These are phyloP conservation scores for Bembecia ichneumoniformis DNA, from an alignment of 2,888 invertebrate species.

Conservation along the genomic window DNA sequence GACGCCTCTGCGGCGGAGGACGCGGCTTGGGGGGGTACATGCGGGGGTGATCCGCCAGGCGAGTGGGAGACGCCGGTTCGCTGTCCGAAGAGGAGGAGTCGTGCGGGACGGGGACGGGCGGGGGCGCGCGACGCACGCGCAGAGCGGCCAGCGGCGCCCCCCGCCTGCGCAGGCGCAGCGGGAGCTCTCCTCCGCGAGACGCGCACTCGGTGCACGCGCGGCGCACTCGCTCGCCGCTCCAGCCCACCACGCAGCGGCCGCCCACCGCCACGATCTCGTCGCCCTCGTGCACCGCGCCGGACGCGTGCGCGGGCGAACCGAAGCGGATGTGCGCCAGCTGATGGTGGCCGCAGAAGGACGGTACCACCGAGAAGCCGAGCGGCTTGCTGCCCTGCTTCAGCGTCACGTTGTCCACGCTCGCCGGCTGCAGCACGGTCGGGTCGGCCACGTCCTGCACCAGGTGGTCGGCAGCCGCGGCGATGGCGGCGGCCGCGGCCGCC, in stretches of 20 bases:
- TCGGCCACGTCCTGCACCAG: conserved; percentile 90
- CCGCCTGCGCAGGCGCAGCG: conserved; percentile 17
- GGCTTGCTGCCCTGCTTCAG: conserved; percentile 90
- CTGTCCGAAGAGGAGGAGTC: not conserved
- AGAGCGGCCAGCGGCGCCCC: conserved; percentile 12
- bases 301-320: conserved; percentile 92
- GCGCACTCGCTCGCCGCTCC: conserved; percentile 38
- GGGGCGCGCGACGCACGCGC: conserved; percentile 9
- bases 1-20: conserved; percentile 76
- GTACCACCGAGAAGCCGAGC: conserved; percentile 90
- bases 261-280: conserved; percentile 85
- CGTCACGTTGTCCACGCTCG: conserved; percentile 89
- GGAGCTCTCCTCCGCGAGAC: conserved; percentile 12
- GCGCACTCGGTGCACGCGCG: conserved; percentile 18
- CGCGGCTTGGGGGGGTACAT: conserved; percentile 84
- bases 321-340: conserved; percentile 92
- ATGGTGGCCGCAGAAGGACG: conserved; percentile 81
- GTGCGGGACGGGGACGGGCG: conserved; percentile 4
- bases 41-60: conserved; percentile 27
- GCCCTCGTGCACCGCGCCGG: conserved; percentile 93
- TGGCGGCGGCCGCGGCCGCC: conserved; percentile 78
- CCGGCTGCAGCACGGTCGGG: conserved; percentile 92
- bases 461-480: conserved; percentile 86
- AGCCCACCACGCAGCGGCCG: conserved; percentile 44
- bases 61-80: not conserved